Evolutionary conservation across 2,113 vertebrate genomes (phyloP), one percentile per base, ranked within the genome.

Genomic region (Tragelaphus scriptus): DNA sequence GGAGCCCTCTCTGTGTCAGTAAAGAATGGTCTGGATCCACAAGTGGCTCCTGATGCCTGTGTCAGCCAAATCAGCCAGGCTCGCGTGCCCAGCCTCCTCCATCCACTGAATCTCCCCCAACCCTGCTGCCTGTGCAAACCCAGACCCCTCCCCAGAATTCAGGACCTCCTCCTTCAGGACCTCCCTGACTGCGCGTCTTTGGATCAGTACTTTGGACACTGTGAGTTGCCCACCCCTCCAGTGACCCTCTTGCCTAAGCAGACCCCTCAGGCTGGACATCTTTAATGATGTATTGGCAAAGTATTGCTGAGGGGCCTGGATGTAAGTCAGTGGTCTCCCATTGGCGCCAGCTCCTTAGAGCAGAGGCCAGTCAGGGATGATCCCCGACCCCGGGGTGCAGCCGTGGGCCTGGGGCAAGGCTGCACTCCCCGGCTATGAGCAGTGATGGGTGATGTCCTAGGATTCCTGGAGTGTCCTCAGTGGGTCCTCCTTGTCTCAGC

Each of bases 41-140:
- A 21, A 40, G 23, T 2, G 1, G 65, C 14, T 75, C n/a, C 3
- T 4, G 3, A 6, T 4, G 12, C 2, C 53, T 47, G 0, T 2
- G 12, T 8, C 53, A 21, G 51, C 81, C 2, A 13, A 19, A 36
- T n/a, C 14, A 8, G 36, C 14, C 63, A 14, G 26, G 63, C 26
- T 17, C 0, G 0, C 6, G 5, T 26, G 55, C 53, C 65, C 8
- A 11, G 36, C 2, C 7, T 16, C 30, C 21, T 47, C 26, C 21
- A 5, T 49, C 61, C 14, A 6, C 23, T 6, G 53, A 26, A 40
- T 30, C 56, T 47, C 79, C 88, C 5, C 53, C 6, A 17, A 16
- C 55, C 8, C 44, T 7, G 2, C 55, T 6, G 30, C 53, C 61
- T 23, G 40, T 79, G 14, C 8, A 28, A 80, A 36, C 32, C 47